phyloP scores from a whole-genome alignment of 2,113 vertebrate species.

The Trematomus loennbergii region DNA sequence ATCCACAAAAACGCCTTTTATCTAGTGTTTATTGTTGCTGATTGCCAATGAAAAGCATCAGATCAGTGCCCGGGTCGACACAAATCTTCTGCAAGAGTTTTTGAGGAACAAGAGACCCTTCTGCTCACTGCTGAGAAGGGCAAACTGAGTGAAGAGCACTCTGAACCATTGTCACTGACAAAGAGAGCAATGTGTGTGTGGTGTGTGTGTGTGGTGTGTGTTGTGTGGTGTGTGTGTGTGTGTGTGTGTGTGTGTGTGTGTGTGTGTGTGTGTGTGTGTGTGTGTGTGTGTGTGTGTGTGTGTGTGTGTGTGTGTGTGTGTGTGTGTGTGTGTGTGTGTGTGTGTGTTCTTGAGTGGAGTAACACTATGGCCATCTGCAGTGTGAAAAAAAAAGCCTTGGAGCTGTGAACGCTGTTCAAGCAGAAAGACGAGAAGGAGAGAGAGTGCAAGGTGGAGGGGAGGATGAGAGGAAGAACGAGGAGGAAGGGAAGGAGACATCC shows the following conservation, averaged over 20 bases:
- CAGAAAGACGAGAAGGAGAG: constrained; percentile 57
- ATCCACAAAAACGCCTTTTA: background rate
- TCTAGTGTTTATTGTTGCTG: background rate
- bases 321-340: too few relatives aligned
- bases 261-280: constrained; percentile 28
- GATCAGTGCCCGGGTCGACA: constrained; percentile 18
- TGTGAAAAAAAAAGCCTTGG: constrained; percentile 58
- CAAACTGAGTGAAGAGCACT: constrained; percentile 49
- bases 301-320: constrained; percentile 17
- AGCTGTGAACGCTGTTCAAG: constrained; percentile 66
- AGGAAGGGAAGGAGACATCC: background rate
- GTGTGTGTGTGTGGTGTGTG: constrained; percentile 19
- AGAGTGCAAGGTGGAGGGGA: constrained; percentile 23
- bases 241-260: constrained; percentile 20
- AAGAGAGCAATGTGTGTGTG: constrained; percentile 41
- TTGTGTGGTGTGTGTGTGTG: constrained; percentile 23
- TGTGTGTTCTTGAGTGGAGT: constrained; percentile 58
- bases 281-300: constrained; percentile 20
- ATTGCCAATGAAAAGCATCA: constrained; percentile 4
- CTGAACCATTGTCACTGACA: constrained; percentile 36
- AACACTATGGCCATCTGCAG: constrained; percentile 69
- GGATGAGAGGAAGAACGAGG: background rate
- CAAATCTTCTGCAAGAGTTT: constrained; percentile 11
- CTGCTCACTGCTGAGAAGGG: constrained; percentile 44
- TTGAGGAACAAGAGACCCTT: constrained; percentile 52